phyloP scores from a whole-genome alignment of 2,113 vertebrate species.

The Hyperoodon ampullatus region DNA sequence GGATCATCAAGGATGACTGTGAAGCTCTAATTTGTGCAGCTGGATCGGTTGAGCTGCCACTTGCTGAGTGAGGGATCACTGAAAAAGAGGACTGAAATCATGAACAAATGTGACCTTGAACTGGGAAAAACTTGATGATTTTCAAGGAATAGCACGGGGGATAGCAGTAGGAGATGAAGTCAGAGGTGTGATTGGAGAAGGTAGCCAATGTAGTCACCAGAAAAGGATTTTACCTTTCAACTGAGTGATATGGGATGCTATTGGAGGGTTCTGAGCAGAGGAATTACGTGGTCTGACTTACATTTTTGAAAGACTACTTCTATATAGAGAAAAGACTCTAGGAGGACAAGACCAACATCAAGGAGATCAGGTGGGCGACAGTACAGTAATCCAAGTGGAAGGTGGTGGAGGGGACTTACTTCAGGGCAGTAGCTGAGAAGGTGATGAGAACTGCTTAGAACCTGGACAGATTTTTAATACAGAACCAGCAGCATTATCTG shows the following conservation, averaged over 20 bases:
- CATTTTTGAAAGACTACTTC: slow-evolving; percentile 29
- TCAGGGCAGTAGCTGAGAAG: background rate
- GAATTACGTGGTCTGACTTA: background rate
- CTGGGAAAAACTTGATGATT: background rate
- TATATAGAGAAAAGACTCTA: background rate
- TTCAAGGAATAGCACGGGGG: background rate
- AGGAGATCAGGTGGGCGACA: background rate
- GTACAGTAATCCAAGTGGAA: background rate
- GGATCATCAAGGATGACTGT: background rate
- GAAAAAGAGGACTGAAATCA: background rate
- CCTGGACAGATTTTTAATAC: background rate
- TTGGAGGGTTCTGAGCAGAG: background rate
- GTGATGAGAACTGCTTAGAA: background rate
- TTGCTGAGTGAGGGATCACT: background rate
- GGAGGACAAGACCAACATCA: background rate
- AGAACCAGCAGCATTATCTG: background rate
- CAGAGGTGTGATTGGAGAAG: background rate
- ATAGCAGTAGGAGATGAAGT: background rate
- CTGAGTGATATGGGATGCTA: background rate
- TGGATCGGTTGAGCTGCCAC: background rate
- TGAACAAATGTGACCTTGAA: background rate
- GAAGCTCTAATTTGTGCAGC: background rate
- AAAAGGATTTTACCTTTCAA: background rate
- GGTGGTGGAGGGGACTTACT: background rate
- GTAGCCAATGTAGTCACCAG: background rate